Conservation (phyloP, 2,888 invertebrate species). For the Noctua janthe region DNA sequence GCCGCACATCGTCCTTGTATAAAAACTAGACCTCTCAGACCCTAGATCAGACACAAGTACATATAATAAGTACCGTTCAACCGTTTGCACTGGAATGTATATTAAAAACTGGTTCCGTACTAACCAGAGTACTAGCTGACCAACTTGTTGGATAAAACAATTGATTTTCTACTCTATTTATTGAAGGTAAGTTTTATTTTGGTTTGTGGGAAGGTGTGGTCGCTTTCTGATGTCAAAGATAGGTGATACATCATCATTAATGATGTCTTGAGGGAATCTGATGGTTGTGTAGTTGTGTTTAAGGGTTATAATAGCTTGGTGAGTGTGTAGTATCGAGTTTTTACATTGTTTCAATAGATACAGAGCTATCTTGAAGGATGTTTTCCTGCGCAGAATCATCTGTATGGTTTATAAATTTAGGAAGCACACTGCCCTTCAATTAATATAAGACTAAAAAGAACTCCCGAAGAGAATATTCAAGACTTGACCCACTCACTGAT, state of each 20-base stretch:
- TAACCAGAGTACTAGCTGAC: slow-evolving; percentile 78
- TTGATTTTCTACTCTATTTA: slow-evolving; percentile 45
- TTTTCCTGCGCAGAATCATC: not conserved
- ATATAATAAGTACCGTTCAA: slow-evolving; percentile 72
- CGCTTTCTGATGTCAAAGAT: slow-evolving; percentile 59
- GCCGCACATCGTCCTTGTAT: slow-evolving; percentile 31
- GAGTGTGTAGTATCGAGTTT: slow-evolving; percentile 20
- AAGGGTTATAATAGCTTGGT: slow-evolving; percentile 37
- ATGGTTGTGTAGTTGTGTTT: not conserved
- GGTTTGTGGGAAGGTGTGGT: not conserved
- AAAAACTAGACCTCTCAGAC: slow-evolving; percentile 59
- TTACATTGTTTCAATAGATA: slow-evolving; percentile 33
- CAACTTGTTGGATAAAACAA: slow-evolving; percentile 50
- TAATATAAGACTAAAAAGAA: not conserved
- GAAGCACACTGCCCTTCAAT: not conserved
- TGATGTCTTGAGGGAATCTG: slow-evolving; percentile 45
- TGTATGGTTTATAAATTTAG: not conserved
- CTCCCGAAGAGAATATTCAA: not conserved
- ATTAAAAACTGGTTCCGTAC: slow-evolving; percentile 81
- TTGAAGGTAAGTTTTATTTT: slow-evolving; percentile 14
- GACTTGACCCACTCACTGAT: not conserved
- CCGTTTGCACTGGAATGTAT: slow-evolving; percentile 76
- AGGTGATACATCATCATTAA: slow-evolving; percentile 64
- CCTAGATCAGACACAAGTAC: slow-evolving; percentile 55
- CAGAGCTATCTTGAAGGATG: slow-evolving; percentile 11